These are phyloP conservation scores for Caretta caretta DNA, from an alignment of 2,113 vertebrate species.

Conservation along the genomic window DNA sequence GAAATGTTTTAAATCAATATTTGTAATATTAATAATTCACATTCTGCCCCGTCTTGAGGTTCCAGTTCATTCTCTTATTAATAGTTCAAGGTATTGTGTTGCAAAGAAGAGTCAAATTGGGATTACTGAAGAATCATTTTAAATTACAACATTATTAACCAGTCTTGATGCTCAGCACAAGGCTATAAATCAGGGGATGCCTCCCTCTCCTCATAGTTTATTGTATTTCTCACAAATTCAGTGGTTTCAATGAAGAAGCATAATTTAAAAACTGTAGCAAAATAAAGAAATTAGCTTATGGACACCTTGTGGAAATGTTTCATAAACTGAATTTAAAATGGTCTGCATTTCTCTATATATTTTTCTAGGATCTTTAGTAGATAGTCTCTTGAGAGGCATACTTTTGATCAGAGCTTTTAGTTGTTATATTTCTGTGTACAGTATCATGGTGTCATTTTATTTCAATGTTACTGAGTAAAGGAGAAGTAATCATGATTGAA, in stretches of 20 bases:
- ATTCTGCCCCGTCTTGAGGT: not conserved
- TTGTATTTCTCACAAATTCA: conserved; percentile 11
- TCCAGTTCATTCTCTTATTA: conserved; percentile 33
- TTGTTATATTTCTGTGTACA: conserved; percentile 7
- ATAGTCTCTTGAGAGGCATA: not conserved
- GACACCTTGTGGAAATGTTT: conserved; percentile 32
- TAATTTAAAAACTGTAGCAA: conserved; percentile 42
- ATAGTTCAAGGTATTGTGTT: not conserved
- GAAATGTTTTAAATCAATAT: not conserved
- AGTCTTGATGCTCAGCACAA: not conserved
- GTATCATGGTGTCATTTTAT: conserved; percentile 45
- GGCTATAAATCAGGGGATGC: conserved; percentile 36
- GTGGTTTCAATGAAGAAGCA: not conserved
- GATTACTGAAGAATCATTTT: not conserved
- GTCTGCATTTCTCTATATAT: conserved; percentile 15
- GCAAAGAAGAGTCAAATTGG: not conserved
- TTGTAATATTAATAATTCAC: not conserved
- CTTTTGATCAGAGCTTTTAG: conserved; percentile 21
- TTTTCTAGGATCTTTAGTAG: conserved; percentile 44
- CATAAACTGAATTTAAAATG: conserved; percentile 49
- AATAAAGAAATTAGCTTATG: not conserved
- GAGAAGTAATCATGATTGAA: conserved; percentile 39
- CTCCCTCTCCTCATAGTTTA: not conserved
- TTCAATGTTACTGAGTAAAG: conserved; percentile 39
- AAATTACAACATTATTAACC: not conserved